Evolutionary conservation across 2,113 vertebrate species (phyloP).

Genomic region (rat (Rattus norvegicus)): DNA sequence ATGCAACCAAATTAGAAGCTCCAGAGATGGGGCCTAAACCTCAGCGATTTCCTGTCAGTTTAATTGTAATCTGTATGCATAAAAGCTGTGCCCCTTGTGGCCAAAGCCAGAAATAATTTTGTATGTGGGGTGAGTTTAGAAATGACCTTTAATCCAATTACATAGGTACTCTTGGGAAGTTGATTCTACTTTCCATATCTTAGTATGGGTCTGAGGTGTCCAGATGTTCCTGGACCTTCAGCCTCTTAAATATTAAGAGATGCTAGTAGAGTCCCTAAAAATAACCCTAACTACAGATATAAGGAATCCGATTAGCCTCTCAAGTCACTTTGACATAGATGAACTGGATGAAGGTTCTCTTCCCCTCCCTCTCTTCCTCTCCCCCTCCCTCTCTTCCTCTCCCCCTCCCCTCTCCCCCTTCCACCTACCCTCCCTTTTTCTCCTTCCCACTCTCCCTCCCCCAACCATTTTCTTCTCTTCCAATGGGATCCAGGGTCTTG

Average conservation of each 20-base stretch:
- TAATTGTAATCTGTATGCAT: neutral
- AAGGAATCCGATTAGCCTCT: neutral
- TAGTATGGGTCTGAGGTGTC: neutral
- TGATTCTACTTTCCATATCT: neutral
- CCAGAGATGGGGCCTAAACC: neutral
- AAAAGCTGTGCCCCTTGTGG: neutral
- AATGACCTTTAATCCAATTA: neutral
- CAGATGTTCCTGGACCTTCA: neutral
- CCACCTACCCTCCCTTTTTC: too few species aligned
- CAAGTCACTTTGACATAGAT: neutral
- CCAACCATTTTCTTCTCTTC: neutral
- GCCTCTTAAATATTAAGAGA: neutral
- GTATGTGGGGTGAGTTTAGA: conserved; percentile 3
- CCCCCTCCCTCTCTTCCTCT: neutral
- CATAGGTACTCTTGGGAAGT: neutral
- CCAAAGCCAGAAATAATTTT: neutral
- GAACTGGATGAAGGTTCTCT: neutral
- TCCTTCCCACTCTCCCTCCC: too few species aligned
- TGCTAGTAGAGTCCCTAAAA: neutral
- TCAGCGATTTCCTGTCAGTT: neutral
- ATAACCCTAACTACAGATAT: neutral
- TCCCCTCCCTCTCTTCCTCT: neutral
- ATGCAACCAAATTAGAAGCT: neutral
- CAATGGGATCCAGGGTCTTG: neutral
- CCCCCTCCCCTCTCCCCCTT: neutral